These are phyloP conservation scores for Anthopleura xanthogrammica DNA, from an alignment of 92 coral and sea anemone genomes.

Conservation along the genomic window DNA sequence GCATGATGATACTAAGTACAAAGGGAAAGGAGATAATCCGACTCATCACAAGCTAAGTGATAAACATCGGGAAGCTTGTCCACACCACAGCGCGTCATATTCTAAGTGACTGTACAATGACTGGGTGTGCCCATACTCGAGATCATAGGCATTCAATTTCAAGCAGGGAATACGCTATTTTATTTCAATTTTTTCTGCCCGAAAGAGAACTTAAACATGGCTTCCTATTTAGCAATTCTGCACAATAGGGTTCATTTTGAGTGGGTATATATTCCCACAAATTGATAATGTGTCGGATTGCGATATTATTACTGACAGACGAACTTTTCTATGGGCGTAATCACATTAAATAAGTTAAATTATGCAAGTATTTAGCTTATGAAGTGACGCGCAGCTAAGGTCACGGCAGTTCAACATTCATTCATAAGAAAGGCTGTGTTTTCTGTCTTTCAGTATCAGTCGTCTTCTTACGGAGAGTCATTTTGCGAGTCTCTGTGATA, in stretches of 20 bases:
- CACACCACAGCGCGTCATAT: background rate
- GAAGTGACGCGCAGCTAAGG: background rate
- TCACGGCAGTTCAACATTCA: background rate
- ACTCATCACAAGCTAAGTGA: background rate
- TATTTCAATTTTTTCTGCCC: background rate
- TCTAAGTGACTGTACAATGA: background rate
- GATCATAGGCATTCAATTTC: background rate
- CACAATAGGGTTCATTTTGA: background rate
- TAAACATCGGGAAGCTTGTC: background rate
- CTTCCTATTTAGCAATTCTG: background rate
- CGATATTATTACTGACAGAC: background rate
- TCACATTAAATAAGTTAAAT: background rate
- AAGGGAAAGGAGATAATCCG: background rate
- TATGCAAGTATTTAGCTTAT: constrained; percentile 1
- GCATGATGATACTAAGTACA: no score
- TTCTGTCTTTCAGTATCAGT: constrained; percentile 1
- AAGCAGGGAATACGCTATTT: background rate
- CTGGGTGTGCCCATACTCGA: constrained; percentile 1
- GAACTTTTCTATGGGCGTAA: background rate
- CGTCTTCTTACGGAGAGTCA: background rate
- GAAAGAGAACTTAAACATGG: background rate
- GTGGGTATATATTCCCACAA: background rate
- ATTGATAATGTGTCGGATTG: background rate
- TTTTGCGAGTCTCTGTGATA: constrained; percentile 1
- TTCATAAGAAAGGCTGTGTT: background rate